Evolutionary conservation across 1,140 invertebrate genomes (phyloP).

Genomic region (Aphaenogaster rudis): DNA sequence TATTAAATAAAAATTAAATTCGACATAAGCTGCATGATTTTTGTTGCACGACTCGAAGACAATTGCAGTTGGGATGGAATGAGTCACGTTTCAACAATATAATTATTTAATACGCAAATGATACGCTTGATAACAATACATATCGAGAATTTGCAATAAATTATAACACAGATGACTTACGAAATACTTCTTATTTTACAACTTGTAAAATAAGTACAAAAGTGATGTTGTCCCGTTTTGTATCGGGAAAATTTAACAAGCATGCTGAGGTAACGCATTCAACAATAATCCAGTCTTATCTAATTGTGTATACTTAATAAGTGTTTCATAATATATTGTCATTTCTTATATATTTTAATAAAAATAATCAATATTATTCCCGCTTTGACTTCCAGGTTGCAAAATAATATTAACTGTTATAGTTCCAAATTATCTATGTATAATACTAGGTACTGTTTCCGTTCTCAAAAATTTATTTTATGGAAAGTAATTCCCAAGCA

Average conservation of each 20-base stretch:
- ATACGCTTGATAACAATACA: neutral
- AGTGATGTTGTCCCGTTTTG: neutral
- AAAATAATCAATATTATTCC: neutral
- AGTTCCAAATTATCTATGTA: neutral
- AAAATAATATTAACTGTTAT: neutral
- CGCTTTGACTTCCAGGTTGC: neutral
- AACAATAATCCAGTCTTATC: constrained; percentile 25
- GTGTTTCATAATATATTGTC: constrained; percentile 27
- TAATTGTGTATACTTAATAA: neutral
- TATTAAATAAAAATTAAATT: neutral
- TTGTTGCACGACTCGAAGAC: neutral
- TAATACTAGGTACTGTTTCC: neutral
- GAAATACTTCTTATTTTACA: constrained; percentile 31
- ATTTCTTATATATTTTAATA: neutral
- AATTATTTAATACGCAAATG: constrained; percentile 30
- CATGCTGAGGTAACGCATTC: neutral
- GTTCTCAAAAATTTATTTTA: constrained; percentile 4
- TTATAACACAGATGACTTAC: neutral
- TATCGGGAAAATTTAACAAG: constrained; percentile 7
- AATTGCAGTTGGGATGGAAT: neutral
- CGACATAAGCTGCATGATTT: neutral
- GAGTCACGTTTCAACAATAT: neutral
- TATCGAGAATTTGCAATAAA: constrained; percentile 5
- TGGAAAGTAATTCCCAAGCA: constrained; percentile 2
- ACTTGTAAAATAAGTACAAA: constrained; percentile 17